Base-by-base conservation (phyloP, 2,888 invertebrate genomes). In the Eupithecia inturbata region DNA sequence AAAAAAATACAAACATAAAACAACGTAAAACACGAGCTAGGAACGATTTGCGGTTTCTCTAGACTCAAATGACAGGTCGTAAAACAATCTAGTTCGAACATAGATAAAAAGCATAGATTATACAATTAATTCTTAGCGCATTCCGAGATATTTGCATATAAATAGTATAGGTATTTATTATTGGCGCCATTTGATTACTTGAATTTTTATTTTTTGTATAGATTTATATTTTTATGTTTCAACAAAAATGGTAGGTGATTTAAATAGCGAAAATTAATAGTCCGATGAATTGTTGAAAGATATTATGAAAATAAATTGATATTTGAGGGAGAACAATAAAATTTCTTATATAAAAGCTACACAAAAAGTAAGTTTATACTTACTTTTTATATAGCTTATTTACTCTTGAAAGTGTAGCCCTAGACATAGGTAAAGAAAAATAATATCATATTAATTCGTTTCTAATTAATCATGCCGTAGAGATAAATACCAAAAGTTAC, bases 121-220 rank as follows among this genome's bases (percentile, higher is more conserved):
- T 76, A 71, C 72, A 79, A 80, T 79, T 78, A 80, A 75, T 74
- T 78, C 68, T 75, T 76, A 76, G 78, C 79, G 75, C 80, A 69
- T 57, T 72, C 76, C 64, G 41, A 64, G 45, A 62, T 74, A 71
- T 80, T 77, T 70, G 79, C 73, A 78, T 75, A 67, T 70, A 79
- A 79, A 80, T 82, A 81, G 76, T 80, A 79, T 69, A 79, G 72
- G 39, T 78, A 74, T 78, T 72, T 74, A 79, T 79, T 77, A 80
- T 82, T 85, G 86, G 86, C 86, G 86, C 86, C 86, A 83, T 80
- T 81, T 86, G 68, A 73, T 76, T 26, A 62, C 68, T 41, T 69
- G 64, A 66, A 36, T 60, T 63, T 73, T 62, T 66, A 70, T 71
- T 71, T 70, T 67, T 68, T 69, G 19, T 73, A 57, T 68, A 53